Base-by-base conservation (phyloP, 2,797 vertebrate genomes). In the Molothrus aeneus region DNA sequence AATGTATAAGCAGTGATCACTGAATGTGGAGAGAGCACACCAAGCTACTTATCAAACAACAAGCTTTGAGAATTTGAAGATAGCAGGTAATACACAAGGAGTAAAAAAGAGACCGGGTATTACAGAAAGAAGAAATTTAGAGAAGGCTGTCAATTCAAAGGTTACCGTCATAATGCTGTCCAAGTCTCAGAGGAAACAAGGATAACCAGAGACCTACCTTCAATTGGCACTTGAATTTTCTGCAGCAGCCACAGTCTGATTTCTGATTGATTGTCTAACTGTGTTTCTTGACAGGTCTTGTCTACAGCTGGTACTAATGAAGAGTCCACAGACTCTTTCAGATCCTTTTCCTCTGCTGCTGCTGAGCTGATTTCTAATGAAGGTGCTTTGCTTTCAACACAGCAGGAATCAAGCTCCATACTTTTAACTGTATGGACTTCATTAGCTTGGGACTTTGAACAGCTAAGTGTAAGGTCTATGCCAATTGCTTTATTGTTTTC, bases 161-260 rank as follows among this genome's bases (percentile, higher is more conserved):
- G 64, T 94, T 92, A 88, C 90, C 64, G 0, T 77, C 64, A 71
- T 11, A 79, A 92, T 8, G 90, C 66, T 74, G 90, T 92, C 91
- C 86, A 68, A 92, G 78, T 43, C 91, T 84, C 90, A 95, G 90
- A 93, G 57, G 91, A 93, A 93, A 96, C 31, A 77, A 90, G 50
- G 69, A 92, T 50, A 92, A 94, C 70, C 85, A 94, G 34, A 91
- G 65, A 61, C 97, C 97, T 97, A 99, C 99, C 99, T 99, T 99
- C 98, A 88, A 99, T 99, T 93, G 99, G 99, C 75, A 98, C 98
- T 95, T 99, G 99, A 97, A 99, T 99, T 98, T 98, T 98, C 97
- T 99, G 98, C 95, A 99, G 92, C 77, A 99, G 98, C 99, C 99
- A 99, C 7, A 98, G 98, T 96, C 99, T 99, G 97, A 99, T 98